Evolutionary conservation across 2,888 invertebrate species (phyloP), one percentile per base, ranked within the genome.

Genomic region (Mimachlamys varia): DNA sequence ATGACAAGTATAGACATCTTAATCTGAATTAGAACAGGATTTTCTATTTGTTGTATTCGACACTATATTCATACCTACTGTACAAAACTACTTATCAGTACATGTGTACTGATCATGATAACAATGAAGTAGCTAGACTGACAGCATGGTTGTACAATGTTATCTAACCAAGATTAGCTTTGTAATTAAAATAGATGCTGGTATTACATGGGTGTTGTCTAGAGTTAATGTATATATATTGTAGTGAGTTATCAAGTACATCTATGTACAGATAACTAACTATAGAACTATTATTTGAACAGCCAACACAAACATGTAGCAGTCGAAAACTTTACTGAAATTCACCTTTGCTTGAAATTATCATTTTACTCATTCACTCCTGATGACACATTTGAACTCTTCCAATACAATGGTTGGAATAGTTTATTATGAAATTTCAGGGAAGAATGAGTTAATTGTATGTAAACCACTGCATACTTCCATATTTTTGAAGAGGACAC

Each of bases 201-300:
- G 58, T 76, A 76, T 76, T 76, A 76, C 76, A 76, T 33, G 33
- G 76, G 76, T 33, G 76, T 27, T 76, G 76, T 76, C 76, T 76
- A 76, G 2, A 76, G 58, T 58, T 76, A 27, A 76, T 76, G 76
- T 76, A 33, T 33, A 3, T 44, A 12, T 13, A 27, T 33, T 76
- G 76, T 33, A 22, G 76, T 15, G 33, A 27, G 58, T 76, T 76
- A 76, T 76, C 76, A 33, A 76, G 76, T 33, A 33, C 76, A 58
- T 58, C 7, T 22, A 58, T 58, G 19, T 53, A 53, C 19, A 53
- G 53, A 10, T 53, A 13, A 2, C 50, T 12, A 7, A 12, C 12
- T 17, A 58, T n/a, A 58, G 19, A 58, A 58, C 13, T 53, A 15
- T 58, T 10, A 58, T 19, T n/a, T 22, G 22, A 22, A 19, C 10